phyloP scores from a whole-genome alignment of 2,113 vertebrate genomes.

The Corydoras sp. region DNA sequence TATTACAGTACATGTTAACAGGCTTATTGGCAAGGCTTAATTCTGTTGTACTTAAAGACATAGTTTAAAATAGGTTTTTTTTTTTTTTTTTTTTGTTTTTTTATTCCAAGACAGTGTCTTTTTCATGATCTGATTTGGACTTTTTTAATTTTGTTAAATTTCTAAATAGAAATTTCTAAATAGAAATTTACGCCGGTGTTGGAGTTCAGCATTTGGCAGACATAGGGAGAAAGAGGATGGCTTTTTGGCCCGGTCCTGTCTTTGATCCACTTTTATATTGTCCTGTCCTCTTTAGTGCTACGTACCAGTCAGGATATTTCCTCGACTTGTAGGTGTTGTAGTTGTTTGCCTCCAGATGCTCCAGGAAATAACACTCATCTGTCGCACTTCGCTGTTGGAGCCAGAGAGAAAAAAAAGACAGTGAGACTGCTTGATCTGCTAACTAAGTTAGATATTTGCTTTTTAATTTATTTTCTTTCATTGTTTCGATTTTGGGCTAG shows the following conservation, averaged over 20 bases:
- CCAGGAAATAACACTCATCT: constrained; percentile 93
- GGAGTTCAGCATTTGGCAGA: constrained; percentile 78
- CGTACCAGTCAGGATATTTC: constrained; percentile 91
- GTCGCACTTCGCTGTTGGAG: constrained; percentile 81
- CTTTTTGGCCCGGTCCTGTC: constrained; percentile 93
- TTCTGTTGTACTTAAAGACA: no score
- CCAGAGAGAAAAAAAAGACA: constrained; percentile 31
- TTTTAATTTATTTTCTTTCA: no score
- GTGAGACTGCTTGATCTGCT: neutral
- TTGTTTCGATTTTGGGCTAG: no score
- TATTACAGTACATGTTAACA: no score
- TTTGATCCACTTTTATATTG: constrained; percentile 89
- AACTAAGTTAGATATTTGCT: no score
- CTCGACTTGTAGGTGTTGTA: constrained; percentile 96
- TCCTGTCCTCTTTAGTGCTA: constrained; percentile 92
- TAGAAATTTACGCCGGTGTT: neutral
- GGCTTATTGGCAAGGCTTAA: no score
- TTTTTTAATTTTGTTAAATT: neutral
- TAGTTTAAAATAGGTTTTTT: no score
- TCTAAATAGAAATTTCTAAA: neutral
- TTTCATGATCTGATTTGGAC: neutral
- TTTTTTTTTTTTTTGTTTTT: no score
- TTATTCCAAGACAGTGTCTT: neutral
- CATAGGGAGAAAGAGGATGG: constrained; percentile 97
- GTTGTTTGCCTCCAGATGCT: constrained; percentile 92